phyloP scores from a whole-genome alignment of 1,140 invertebrate genomes.

The Phthorimaea operculella region DNA sequence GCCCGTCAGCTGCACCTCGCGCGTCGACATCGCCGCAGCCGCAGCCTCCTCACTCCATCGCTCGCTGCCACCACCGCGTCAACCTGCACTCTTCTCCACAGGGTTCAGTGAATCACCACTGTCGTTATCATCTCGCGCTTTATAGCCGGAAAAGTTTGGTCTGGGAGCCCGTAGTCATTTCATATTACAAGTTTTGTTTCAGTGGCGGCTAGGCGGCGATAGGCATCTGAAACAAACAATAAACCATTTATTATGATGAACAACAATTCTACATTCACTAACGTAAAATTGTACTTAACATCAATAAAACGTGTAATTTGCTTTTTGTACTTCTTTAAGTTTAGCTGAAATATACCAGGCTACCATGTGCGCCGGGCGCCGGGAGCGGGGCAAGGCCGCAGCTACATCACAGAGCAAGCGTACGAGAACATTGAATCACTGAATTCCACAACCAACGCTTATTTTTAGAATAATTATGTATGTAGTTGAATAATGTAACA shows the following conservation, averaged over 20 bases:
- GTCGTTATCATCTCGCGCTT: conserved; percentile 17
- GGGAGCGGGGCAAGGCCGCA: conserved; percentile 42
- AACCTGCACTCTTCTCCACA: conserved; percentile 2
- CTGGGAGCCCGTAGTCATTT: conserved; percentile 31
- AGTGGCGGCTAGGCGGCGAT: neutral
- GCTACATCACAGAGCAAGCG: neutral
- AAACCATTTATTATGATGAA: too few relatives aligned
- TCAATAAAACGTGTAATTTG: too few relatives aligned
- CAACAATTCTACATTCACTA: too few relatives aligned
- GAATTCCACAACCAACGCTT: conserved; percentile 10
- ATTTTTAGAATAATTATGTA: conserved; percentile 1
- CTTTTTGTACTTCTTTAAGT: too few relatives aligned
- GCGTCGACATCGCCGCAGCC: conserved; percentile 70
- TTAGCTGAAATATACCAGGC: too few relatives aligned
- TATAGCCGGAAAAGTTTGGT: conserved; percentile 15
- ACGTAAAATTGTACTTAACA: too few relatives aligned
- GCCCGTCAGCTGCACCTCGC: conserved; percentile 79
- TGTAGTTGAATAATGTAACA: too few relatives aligned
- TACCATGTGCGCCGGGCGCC: neutral
- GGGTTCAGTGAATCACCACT: conserved; percentile 11
- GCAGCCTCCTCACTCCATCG: conserved; percentile 41
- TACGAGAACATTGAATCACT: conserved; percentile 23
- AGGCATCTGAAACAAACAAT: too few relatives aligned
- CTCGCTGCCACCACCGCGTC: conserved; percentile 15
- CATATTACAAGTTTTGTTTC: conserved; percentile 23